Evolutionary conservation across 2,888 invertebrate species (phyloP), one percentile per base, ranked within the genome.

Genomic region (Mythimna pallens): DNA sequence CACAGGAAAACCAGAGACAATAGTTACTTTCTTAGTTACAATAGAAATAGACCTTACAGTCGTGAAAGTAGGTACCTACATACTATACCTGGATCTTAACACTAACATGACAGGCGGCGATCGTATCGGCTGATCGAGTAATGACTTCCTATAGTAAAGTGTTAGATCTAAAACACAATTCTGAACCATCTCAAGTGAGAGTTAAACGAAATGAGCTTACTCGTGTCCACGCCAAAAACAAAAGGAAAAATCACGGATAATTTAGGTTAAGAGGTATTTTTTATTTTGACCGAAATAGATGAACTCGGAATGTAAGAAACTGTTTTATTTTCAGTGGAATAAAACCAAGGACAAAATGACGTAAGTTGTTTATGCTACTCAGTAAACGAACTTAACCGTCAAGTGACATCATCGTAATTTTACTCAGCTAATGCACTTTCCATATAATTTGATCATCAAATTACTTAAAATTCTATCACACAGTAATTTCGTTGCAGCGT

Each of bases 401-500:
- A n/a, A n/a, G n/a, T n/a, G n/a, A n/a, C n/a, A n/a, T n/a, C n/a
- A n/a, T n/a, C n/a, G n/a, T n/a, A 25, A 25, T 25, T 25, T 25
- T 25, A 25, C 25, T 25, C 25, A 2, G 25, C 25, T 25, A 52
- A 68, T 67, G 30, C 65, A 70, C 66, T 74, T 64, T 73, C 76
- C 47, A 68, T 63, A 59, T 71, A 81, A 79, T 78, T 73, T 76
- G 63, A 77, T 81, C 71, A 65, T 58, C n/a, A 68, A 70, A 65
- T 65, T 57, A 65, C 59, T 72, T 77, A 72, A 71, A 66, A 80
- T 68, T 73, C 57, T 66, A 70, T 80, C 76, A 78, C 58, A 22
- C 22, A 70, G 76, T 84, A 78, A 82, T 84, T 77, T 73, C 58
- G 62, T 66, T 76, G 67, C 74, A 70, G 50, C 59, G 57, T 69